These are phyloP conservation scores for Mola mola DNA, from an alignment of 2,113 vertebrate species.

Conservation along the genomic window DNA sequence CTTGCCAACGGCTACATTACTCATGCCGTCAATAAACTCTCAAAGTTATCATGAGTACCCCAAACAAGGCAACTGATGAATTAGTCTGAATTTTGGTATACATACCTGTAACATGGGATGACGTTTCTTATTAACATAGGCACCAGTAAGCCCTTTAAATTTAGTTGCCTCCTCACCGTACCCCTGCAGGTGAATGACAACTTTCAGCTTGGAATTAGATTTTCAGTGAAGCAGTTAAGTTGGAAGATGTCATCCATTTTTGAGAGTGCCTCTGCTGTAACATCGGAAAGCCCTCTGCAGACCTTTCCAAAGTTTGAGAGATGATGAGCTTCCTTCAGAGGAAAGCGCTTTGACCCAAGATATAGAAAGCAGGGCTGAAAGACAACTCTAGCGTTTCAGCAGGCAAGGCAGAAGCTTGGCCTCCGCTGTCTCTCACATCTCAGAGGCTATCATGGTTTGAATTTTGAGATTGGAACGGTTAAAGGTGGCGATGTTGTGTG, in stretches of 20 bases:
- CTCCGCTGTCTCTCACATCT: constrained; percentile 24
- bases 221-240: constrained; percentile 45
- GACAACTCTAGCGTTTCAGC: constrained; percentile 29
- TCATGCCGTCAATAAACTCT: constrained; percentile 39
- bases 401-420: constrained; percentile 13
- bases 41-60: constrained; percentile 30
- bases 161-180: constrained; percentile 1
- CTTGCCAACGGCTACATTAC: constrained; percentile 28
- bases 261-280: constrained; percentile 36
- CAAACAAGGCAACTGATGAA: constrained; percentile 26
- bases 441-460: constrained; percentile 7
- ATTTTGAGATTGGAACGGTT: constrained; percentile 23
- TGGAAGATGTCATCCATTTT: constrained; percentile 56
- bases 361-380: constrained; percentile 20
- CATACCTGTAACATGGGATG: constrained; percentile 22
- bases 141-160: constrained; percentile 25
- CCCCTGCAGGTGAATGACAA: constrained; percentile 23
- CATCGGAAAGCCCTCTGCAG: constrained; percentile 49
- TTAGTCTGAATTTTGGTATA: constrained; percentile 25
- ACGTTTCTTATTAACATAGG: constrained; percentile 32
- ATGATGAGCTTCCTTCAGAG: constrained; percentile 40
- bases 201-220: constrained; percentile 47
- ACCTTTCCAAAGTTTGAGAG: constrained; percentile 40
- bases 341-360: constrained; percentile 42
- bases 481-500: constrained; percentile 40